Evolutionary conservation across 2,797 vertebrate genomes (phyloP).

Genomic region (Enteromius trimaculatus): DNA sequence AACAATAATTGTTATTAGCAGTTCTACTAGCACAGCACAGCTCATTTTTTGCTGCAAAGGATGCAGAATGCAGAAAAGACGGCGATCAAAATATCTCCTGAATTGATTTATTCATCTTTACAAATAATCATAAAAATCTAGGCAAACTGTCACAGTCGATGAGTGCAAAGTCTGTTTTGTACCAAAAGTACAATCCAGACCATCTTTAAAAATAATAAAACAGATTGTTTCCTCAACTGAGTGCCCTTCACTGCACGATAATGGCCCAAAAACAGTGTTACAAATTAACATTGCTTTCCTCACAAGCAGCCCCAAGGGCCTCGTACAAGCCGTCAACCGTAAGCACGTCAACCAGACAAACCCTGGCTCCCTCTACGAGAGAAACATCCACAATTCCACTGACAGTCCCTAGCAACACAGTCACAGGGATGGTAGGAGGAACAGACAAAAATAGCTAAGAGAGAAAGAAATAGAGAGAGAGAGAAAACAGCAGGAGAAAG

Average conservation of each 20-base stretch:
- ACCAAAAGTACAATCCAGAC: neutral
- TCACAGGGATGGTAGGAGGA: conserved; percentile 64
- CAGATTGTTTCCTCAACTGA: neutral
- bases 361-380: conserved; percentile 14
- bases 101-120: neutral
- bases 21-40: neutral
- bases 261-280: conserved; percentile 9
- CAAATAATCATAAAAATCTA: neutral
- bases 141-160: no score
- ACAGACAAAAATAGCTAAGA: conserved; percentile 56
- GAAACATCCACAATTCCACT: conserved; percentile 54
- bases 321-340: neutral
- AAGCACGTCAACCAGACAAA: conserved; percentile 33
- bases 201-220: neutral
- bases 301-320: conserved; percentile 29
- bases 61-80: neutral
- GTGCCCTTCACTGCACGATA: conserved; percentile 11
- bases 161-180: neutral
- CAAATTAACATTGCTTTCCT: conserved; percentile 17
- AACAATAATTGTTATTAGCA: neutral
- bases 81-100: neutral
- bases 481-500: conserved; percentile 56
- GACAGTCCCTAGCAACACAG: conserved; percentile 69
- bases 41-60: neutral
- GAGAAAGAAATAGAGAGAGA: conserved; percentile 58